Percentiles rank a stretch among this genome's conserved stretches.
Conservation (phyloP, 2,797 vertebrate species). For the Trematomus bernacchii region DNA sequence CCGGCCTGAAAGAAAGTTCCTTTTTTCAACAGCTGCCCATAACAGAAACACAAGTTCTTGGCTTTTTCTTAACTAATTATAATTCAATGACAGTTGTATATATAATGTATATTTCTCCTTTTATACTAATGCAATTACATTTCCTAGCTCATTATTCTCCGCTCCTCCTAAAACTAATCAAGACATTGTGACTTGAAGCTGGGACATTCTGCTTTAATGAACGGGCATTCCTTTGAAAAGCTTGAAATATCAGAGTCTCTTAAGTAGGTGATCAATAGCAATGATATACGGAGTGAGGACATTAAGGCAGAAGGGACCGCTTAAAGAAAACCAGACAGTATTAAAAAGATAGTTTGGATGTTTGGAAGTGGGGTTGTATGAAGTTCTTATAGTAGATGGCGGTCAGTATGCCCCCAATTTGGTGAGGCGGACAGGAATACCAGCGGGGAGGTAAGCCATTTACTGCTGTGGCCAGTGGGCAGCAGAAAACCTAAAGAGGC, state of each 20-base stretch:
- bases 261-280: no score
- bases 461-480: no score
- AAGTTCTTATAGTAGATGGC: no score
- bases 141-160: neutral
- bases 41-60: conserved; percentile 1
- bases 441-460: no score
- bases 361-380: no score
- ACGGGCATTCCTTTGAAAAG: neutral
- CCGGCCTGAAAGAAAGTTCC: conserved; percentile 18
- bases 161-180: neutral
- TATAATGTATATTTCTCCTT: neutral
- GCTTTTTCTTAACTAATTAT: neutral
- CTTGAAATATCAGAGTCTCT: neutral
- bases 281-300: neutral
- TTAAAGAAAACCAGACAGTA: neutral
- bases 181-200: neutral
- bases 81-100: neutral
- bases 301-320: neutral
- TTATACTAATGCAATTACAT: neutral
- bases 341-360: no score
- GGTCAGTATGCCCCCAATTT: no score
- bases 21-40: conserved; percentile 12
- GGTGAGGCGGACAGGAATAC: no score
- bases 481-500: no score
- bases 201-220: neutral